Conservation (phyloP, 1,140 invertebrate species). For the Akabosia matsudoensis region DNA sequence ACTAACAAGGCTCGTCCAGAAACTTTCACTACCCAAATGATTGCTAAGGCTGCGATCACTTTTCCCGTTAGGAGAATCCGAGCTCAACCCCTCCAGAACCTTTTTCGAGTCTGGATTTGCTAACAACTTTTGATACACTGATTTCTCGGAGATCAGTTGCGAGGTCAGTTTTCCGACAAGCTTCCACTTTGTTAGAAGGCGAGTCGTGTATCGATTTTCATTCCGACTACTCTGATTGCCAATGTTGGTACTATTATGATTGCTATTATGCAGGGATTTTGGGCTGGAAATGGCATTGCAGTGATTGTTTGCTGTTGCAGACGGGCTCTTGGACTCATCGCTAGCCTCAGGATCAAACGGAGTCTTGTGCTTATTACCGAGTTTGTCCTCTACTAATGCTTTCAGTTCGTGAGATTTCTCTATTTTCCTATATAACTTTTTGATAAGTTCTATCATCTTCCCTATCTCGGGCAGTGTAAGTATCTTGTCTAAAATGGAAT, state of each 20-base stretch:
- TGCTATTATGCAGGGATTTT: neutral
- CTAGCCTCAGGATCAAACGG: neutral
- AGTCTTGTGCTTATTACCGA: neutral
- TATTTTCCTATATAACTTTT: constrained; percentile 1
- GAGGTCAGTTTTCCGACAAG: constrained; percentile 1
- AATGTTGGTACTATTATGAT: neutral
- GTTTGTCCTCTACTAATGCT: neutral
- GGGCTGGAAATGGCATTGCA: neutral
- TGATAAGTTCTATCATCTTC: constrained; percentile 1
- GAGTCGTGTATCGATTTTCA: neutral
- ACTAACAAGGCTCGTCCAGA: constrained; percentile 2
- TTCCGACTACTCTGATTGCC: neutral
- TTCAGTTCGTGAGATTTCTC: constrained; percentile 17
- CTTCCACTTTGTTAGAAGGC: neutral
- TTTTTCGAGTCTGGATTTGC: neutral
- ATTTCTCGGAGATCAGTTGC: constrained; percentile 16
- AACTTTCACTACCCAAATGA: constrained; percentile 24
- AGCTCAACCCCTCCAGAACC: neutral
- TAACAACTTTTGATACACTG: constrained; percentile 9
- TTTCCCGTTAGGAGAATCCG: neutral
- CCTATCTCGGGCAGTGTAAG: neutral
- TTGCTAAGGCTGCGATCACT: constrained; percentile 18
- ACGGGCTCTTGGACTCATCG: neutral
- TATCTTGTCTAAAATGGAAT: constrained; percentile 15
- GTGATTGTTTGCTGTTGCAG: neutral